Percentiles rank a stretch among this genome's conserved stretches.
Evolutionary conservation across 2,113 vertebrate genomes (phyloP).

Genomic region (Triplophysa rosa): DNA sequence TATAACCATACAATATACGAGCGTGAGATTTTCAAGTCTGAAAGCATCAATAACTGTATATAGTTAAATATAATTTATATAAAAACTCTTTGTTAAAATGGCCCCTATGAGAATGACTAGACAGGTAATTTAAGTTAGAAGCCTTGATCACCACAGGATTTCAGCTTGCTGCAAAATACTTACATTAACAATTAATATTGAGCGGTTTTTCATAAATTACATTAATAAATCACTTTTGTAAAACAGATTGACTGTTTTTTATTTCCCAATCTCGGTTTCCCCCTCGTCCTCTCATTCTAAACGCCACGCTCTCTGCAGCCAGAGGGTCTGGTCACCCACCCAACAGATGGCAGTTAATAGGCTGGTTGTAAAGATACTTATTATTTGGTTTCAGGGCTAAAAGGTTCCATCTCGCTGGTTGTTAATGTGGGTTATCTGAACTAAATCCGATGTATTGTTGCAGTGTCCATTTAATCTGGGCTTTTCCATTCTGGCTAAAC

Average conservation of each 20-base stretch:
- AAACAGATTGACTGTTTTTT: constrained; percentile 27
- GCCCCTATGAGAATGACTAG: no score
- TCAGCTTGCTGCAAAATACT: not conserved
- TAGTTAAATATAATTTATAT: no score
- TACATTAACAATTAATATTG: not conserved
- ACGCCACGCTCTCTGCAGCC: constrained; percentile 13
- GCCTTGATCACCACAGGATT: no score
- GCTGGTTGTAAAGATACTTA: constrained; percentile 50
- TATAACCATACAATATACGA: no score
- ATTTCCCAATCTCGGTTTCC: not conserved
- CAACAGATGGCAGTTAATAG: constrained; percentile 53
- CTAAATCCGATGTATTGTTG: constrained; percentile 45
- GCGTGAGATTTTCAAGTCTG: no score
- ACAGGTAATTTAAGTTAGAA: no score
- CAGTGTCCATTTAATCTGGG: constrained; percentile 49
- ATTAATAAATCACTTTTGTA: constrained; percentile 3
- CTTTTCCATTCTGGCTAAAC: constrained; percentile 32
- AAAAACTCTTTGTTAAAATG: no score
- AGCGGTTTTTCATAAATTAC: not conserved
- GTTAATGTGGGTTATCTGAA: constrained; percentile 52
- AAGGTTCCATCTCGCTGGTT: constrained; percentile 45
- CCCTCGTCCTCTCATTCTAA: constrained; percentile 29
- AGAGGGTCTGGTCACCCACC: constrained; percentile 24
- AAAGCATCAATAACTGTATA: no score
- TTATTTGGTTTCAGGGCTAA: constrained; percentile 50